These are phyloP conservation scores for Sinocyclocheilus anophthalmus DNA, from an alignment of 2,113 vertebrate species.

Conservation along the genomic window DNA sequence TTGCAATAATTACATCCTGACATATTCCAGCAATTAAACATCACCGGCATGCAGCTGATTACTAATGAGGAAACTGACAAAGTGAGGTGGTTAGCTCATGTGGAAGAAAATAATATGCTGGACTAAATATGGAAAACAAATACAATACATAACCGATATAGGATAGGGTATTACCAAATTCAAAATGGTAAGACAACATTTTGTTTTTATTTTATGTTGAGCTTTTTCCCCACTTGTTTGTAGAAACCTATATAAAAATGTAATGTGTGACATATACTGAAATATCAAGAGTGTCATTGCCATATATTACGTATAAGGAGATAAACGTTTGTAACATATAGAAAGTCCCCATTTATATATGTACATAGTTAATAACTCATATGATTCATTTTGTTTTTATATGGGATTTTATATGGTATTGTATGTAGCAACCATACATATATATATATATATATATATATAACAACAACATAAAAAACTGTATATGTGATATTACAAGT, in stretches of 20 bases:
- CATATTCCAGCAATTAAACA: conserved; percentile 57
- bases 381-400: too few relatives aligned
- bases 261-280: too few relatives aligned
- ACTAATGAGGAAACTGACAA: conserved; percentile 43
- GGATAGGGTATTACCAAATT: background rate
- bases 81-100: conserved; percentile 22
- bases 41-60: conserved; percentile 46
- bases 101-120: background rate
- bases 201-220: background rate
- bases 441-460: too few relatives aligned
- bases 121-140: conserved; percentile 22
- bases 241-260: background rate
- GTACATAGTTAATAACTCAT: too few relatives aligned
- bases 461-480: too few relatives aligned
- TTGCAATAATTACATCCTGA: conserved; percentile 59
- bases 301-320: too few relatives aligned
- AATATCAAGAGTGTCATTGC: too few relatives aligned
- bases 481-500: too few relatives aligned
- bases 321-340: too few relatives aligned
- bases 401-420: too few relatives aligned
- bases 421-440: too few relatives aligned
- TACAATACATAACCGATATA: background rate
- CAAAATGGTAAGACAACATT: background rate
- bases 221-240: background rate
- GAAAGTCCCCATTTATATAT: too few relatives aligned